A percentile compares a stretch with the other conserved stretches of the same genome.
Conservation (phyloP, 1,140 invertebrate species). For the Chironomus tepperi region DNA sequence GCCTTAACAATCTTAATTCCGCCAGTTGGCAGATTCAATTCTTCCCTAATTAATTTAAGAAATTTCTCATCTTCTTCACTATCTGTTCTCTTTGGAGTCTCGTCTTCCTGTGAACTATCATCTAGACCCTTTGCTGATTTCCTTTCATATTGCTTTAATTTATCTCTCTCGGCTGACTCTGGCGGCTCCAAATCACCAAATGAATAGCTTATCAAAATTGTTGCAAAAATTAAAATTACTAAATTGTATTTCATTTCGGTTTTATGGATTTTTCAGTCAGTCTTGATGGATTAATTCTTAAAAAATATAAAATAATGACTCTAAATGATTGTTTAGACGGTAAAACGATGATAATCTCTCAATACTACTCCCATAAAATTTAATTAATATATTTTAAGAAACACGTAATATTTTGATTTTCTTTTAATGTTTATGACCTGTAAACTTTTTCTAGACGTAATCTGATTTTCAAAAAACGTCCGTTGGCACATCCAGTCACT, state of each 20-base stretch:
- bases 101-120: neutral
- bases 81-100: neutral
- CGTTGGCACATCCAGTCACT: too few species aligned
- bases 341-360: too few species aligned
- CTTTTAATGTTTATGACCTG: neutral
- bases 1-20: conserved; percentile 35
- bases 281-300: neutral
- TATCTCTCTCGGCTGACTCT: neutral
- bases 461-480: too few species aligned
- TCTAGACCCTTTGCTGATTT: neutral
- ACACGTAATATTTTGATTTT: conserved; percentile 3
- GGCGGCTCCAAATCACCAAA: neutral
- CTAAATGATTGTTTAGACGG: neutral
- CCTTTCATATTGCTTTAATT: conserved; percentile 5
- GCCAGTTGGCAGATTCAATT: conserved; percentile 25
- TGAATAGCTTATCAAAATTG: neutral
- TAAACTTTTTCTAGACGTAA: neutral
- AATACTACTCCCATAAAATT: neutral
- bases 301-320: neutral
- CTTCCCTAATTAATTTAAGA: neutral
- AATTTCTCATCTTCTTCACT: neutral
- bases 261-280: neutral
- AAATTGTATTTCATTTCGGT: conserved; percentile 1
- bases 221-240: neutral
- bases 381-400: neutral